Conservation (phyloP, 2,113 vertebrate species). For the Sinocyclocheilus anshuiensis region DNA sequence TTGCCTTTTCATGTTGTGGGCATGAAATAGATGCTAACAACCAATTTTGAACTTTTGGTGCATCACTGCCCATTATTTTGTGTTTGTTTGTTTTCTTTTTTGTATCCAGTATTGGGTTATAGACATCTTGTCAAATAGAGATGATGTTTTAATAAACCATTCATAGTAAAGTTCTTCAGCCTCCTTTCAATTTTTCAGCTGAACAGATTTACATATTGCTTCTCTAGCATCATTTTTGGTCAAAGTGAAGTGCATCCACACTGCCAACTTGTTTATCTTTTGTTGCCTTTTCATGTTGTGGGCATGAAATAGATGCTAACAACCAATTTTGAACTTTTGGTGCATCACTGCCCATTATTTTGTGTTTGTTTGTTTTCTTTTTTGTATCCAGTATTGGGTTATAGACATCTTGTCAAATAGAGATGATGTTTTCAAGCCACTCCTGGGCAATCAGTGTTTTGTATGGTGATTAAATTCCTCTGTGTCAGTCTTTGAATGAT, state of each 20-base stretch:
- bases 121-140: too few relatives aligned
- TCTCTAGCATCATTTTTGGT: background rate
- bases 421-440: background rate
- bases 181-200: background rate
- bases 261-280: background rate
- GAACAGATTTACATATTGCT: background rate
- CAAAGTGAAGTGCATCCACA: background rate
- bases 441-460: background rate
- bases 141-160: too few relatives aligned
- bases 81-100: too few relatives aligned
- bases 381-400: background rate
- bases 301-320: background rate
- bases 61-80: background rate
- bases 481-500: background rate
- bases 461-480: background rate
- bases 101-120: too few relatives aligned
- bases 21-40: background rate
- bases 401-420: background rate
- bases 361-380: background rate
- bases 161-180: background rate
- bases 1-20: background rate
- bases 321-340: background rate
- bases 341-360: background rate
- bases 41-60: background rate
- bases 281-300: background rate